Evolutionary conservation across 2,888 invertebrate species (phyloP), one percentile per base, ranked within the genome.

Genomic region (Dysmachus trigonus): DNA sequence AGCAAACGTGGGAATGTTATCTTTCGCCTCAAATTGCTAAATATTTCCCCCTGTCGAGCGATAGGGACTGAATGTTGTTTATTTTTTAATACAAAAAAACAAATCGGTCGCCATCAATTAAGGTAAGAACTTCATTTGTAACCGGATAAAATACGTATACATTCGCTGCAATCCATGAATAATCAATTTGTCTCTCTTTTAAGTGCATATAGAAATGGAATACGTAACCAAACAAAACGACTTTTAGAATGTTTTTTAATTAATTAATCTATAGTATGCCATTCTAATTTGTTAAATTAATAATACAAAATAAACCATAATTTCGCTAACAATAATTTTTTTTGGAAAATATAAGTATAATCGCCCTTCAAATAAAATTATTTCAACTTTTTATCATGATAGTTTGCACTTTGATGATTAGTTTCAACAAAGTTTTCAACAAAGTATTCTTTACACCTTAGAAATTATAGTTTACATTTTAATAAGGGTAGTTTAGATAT

Each of bases 1-100:
- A 83, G 33, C 83, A 72, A 62, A 83, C 83, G 71, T 83, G 83
- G 72, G 83, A 72, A 71, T 71, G 13, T 83, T 83, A 83, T 83
- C 83, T 72, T 83, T 83, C 31, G 62, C 41, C 27, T 72, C 18
- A 73, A 83, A 83, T 83, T 83, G 41, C 53, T 53, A 72, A 38
- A 83, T 72, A 27, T 72, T 77, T 62, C 5, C 73, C 35, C n/a
- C 73, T 6, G 31, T 13, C n/a, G 13, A 73, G 13, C 35, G 73
- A 73, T 73, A 62, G 62, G 10, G 62, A 62, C 8, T 7, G 62
- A 18, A 62, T 10, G 22, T 62, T 62, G 27, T 62, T 0, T 27
- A 10, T 22, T 62, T 62, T 62, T 0, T 62, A 53, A 18, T 18
- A 7, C 6, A 22, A 53, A 10, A 27, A 27, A 18, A 27, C 0